Base-by-base conservation (phyloP, 92 coral and sea anemone species). In the Heliopora coerulea region DNA sequence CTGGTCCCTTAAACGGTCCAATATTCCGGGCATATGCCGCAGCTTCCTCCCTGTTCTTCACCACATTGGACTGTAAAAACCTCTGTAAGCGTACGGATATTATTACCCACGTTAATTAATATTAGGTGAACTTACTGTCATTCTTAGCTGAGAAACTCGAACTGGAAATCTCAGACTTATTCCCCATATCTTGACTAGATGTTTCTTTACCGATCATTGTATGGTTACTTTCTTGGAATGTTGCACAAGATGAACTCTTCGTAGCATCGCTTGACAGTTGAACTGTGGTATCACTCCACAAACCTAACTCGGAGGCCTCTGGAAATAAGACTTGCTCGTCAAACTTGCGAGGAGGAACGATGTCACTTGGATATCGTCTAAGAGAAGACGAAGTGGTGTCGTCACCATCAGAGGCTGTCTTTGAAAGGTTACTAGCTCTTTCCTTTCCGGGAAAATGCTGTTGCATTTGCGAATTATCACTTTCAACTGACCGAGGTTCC, bases 271-370 rank as follows among this genome's bases (percentile, higher is more conserved):
- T 50, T 23, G 77, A 70, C 27, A 70, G 21, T 20, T 54, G 77
- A 6, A 58, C 33, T 8, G 77, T 70, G 34, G 44, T 30, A 41
- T 70, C 77, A 70, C 77, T 70, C 77, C 77, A 70, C 18, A 70
- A 54, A 7, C 77, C 77, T 9, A 70, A 50, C 21, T 70, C 63
- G 20, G 63, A 70, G n/a, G 77, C 23, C n/a, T 54, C 54, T 2
- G 77, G 77, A 35, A 70, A 54, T 70, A 70, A 31, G 0, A 58
- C 33, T 31, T 7, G 29, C 1, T 50, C 63, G 11, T 70, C 39
- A 54, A 28, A 18, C 19, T 32, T 48, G 33, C 31, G 61, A 18
- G 54, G 17, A 6, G 77, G 24, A 27, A 52, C 28, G 48, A 70
- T 39, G 30, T 30, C 77, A 34, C 77, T 70, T 52, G 77, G 50